Percentiles rank a stretch among this genome's conserved stretches.
Evolutionary conservation across 2,113 vertebrate species (phyloP).

Genomic region (Sula dactylatra): DNA sequence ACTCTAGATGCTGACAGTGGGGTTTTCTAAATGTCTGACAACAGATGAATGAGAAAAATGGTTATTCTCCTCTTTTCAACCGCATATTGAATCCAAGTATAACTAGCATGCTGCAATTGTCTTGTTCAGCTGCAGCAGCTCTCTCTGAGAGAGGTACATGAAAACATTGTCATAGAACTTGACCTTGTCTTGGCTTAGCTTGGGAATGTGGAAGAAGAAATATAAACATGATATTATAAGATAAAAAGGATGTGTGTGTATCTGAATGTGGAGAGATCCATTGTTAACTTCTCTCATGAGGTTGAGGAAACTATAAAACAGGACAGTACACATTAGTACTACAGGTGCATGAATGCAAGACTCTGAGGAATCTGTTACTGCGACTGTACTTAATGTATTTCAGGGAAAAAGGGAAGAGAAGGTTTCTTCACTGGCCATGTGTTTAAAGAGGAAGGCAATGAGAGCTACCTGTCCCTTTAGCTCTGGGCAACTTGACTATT

Average conservation of each 20-base stretch:
- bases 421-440: neutral
- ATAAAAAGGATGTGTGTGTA: neutral
- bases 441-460: neutral
- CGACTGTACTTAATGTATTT: neutral
- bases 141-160: neutral
- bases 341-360: neutral
- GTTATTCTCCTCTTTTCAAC: neutral
- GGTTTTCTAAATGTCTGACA: conserved; percentile 45
- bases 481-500: conserved; percentile 27
- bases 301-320: neutral
- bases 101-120: conserved; percentile 45
- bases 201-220: conserved; percentile 12
- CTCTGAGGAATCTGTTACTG: neutral
- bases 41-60: neutral
- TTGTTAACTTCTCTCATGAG: neutral
- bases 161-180: neutral
- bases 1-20: conserved; percentile 44
- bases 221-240: neutral
- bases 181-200: conserved; percentile 28
- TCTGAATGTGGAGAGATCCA: neutral
- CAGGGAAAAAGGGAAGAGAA: conserved; percentile 7
- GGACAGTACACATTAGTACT: neutral
- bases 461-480: conserved; percentile 1
- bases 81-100: neutral
- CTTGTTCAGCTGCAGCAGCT: conserved; percentile 46